Evolutionary conservation across 2,797 vertebrate genomes (phyloP), one percentile per base, ranked within the genome.

Genomic region (Gadopsis marmoratus): DNA sequence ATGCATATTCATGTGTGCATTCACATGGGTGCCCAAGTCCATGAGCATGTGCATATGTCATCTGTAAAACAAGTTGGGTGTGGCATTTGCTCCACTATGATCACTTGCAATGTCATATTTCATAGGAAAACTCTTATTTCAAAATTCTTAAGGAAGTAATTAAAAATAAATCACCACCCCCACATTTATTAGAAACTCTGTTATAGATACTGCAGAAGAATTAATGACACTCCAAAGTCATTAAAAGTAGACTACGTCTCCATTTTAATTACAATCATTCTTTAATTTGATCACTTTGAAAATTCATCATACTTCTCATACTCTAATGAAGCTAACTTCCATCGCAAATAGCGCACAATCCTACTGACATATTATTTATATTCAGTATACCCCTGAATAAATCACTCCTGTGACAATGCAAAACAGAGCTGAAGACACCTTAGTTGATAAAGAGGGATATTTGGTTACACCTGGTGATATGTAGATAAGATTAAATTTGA

Each of bases 401-500:
- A 94, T 94, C 89, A 93, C 77, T 71, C 59, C 43, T 33, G 61
- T 89, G 89, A 89, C 91, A 93, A 85, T 77, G 79, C 86, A 87
- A 91, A 92, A 92, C 91, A 93, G 90, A 88, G 80, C 83, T 31
- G 74, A 83, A 71, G 94, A 93, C 90, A 90, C 90, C 85, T 86
- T 29, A 21, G 82, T 83, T 90, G 93, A 94, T 93, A 90, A 90
- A 93, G 89, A 78, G 67, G 83, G 83, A 84, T 91, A 93, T 94
- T 85, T 85, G 73, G 89, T 92, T 93, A 89, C 94, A 94, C 91
- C 91, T 92, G 93, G 91, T 87, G 94, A 96, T 95, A 93, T 92
- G 89, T 85, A 92, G 94, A 95, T 95, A 95, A 95, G 93, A 94
- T 94, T 90, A 90, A 76, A 91, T 93, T 90, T 89, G 89, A 92